Base-by-base conservation (phyloP, 2,113 vertebrate genomes). In the Bolborhynchus lineola region DNA sequence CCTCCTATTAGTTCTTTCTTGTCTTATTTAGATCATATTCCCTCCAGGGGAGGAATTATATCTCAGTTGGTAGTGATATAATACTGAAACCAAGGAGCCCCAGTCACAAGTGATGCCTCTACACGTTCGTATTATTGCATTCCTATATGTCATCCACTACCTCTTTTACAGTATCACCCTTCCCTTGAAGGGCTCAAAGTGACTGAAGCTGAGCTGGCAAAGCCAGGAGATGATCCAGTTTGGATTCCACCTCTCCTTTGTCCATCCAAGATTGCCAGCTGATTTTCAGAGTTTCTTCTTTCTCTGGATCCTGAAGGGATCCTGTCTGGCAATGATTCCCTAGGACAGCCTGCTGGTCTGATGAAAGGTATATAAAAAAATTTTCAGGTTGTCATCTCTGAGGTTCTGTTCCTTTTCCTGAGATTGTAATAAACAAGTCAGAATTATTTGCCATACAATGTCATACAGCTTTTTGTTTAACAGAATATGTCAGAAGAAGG, bases 341-440 rank as follows among this genome's bases (percentile, higher is more conserved):
- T 85, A 20, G 53, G 39, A 62, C 53, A 71, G 41, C 60, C 29
- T 88, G 47, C 70, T 69, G 65, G 44, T 83, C 83, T 81, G 96
- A 71, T 95, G 85, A 84, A 76, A 91, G 69, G 62, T 57, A 57
- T 28, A 35, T 67, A 18, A 91, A 95, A 94, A 91, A 63, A 64
- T 88, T 90, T 70, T 71, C 72, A 79, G 11, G 35, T 93, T 95
- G 86, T 49, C 63, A 86, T 64, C 87, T 90, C 75, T 79, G 84
- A 92, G 81, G 64, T 82, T 88, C 88, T 94, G 86, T 77, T 95
- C 57, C 42, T 92, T 81, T 82, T 60, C 84, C 95, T 94, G 82
- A 94, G 91, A 64, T 93, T 94, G 89, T 90, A 94, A 96, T 95
- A 95, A 97, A 95, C 79, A 96, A 92, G 87, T 93, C 82, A 88